These are phyloP conservation scores for Liodrosophila aerea DNA, from an alignment of 2,888 invertebrate species.

Conservation along the genomic window DNA sequence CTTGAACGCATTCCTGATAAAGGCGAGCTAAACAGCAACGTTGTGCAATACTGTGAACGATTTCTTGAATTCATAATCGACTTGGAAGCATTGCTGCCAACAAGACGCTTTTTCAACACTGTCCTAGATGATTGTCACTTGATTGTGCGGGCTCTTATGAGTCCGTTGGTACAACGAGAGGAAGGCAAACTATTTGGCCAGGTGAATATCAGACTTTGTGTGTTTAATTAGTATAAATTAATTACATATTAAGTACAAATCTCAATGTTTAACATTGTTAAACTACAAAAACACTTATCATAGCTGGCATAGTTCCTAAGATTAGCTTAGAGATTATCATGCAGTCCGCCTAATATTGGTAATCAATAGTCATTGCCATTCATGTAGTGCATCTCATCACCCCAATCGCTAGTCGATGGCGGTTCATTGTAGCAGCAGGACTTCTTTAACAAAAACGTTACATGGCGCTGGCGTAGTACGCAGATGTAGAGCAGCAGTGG, in stretches of 20 bases:
- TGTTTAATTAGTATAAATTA: conserved; percentile 52
- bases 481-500: conserved; percentile 90
- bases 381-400: conserved; percentile 94
- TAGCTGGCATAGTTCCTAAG: conserved; percentile 21
- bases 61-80: conserved; percentile 98
- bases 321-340: too few relatives aligned
- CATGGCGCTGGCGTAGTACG: conserved; percentile 89
- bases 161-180: conserved; percentile 87
- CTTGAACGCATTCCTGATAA: conserved; percentile 88
- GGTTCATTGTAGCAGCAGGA: conserved; percentile 91
- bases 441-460: conserved; percentile 89
- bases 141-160: conserved; percentile 93
- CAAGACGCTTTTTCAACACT: conserved; percentile 97
- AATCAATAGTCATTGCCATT: conserved; percentile 84
- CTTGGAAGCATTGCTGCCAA: conserved; percentile 96
- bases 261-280: conserved; percentile 73
- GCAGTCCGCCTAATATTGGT: conserved; percentile 2
- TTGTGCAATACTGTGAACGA: conserved; percentile 93
- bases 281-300: conserved; percentile 58
- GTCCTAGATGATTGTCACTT: conserved; percentile 97
- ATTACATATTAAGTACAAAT: conserved; percentile 62
- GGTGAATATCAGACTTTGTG: conserved; percentile 85
- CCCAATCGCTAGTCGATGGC: conserved; percentile 91
- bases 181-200: conserved; percentile 96
- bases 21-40: conserved; percentile 85